Base-by-base conservation (phyloP, 2,113 vertebrate genomes). In the Fulmarus glacialis region DNA sequence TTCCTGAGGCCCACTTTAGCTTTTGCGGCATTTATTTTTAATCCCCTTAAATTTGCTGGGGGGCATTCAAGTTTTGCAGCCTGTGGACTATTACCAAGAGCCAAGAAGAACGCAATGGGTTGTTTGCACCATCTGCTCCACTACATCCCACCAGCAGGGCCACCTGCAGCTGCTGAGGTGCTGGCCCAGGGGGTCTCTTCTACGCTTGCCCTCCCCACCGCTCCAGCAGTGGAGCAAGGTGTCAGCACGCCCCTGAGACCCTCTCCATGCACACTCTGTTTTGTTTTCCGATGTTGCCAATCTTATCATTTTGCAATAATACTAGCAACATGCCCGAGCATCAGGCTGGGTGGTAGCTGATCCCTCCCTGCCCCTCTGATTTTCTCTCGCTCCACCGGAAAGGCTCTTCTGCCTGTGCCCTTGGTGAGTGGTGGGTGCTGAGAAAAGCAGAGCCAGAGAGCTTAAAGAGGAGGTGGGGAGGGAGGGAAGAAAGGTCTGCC, bases 231-330 rank as follows among this genome's bases (percentile, higher is more conserved):
- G n/a, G n/a, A n/a, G n/a, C 1, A 0, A 67, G 47, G 26, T 55
- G 38, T 52, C 55, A 52, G 36, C 5, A 26, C 1, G 1, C 9
- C 6, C 20, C 40, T 17, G 20, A 18, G 2, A 60, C 11, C 29
- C 32, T 58, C 55, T 29, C 47, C 14, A 12, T 2, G 3, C 18
- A 59, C 0, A 0, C 24, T 75, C 15, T 1, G 0, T 8, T 82
- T 50, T 55, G 9, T 59, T 94, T 87, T 47, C 47, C 38, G n/a
- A 1, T 5, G 15, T 21, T 24, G 26, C 12, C 2, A 24, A 78
- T 27, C 9, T 50, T 52, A 17, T 7, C 1, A 2, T 47, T 42
- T 71, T 19, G 21, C 55, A n/a, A 6, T 11, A 89, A 68, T 2
- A 45, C 10, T 4, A 92, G 38, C 15, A 58, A 36, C 7, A 6